Evolutionary conservation across 1,140 invertebrate species (phyloP).

Genomic region (Eurosta solidaginis): DNA sequence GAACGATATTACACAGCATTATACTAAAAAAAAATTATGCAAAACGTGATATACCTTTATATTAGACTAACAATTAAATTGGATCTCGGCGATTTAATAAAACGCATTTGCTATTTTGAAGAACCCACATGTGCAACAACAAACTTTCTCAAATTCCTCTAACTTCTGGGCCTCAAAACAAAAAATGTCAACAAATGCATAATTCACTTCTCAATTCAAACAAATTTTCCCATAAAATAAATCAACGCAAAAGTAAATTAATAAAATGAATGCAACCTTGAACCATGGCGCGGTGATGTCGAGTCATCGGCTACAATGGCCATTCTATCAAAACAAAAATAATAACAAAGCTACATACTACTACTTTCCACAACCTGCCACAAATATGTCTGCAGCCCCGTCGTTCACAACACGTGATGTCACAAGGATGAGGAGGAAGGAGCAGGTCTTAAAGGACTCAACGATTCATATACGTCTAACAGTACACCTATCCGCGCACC

Average conservation of each 20-base stretch:
- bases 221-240: background rate
- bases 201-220: background rate
- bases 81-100: no score
- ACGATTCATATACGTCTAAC: background rate
- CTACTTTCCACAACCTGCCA: conserved; percentile 15
- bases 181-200: background rate
- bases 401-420: background rate
- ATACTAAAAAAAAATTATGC: no score
- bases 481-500: background rate
- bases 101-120: no score
- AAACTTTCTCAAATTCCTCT: no score
- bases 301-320: background rate
- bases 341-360: conserved; percentile 20
- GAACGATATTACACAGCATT: no score
- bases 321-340: background rate
- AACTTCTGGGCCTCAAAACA: no score
- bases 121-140: no score
- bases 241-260: background rate
- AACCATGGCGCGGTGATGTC: background rate
- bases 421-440: background rate
- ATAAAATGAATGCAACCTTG: conserved; percentile 9
- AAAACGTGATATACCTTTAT: no score
- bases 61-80: no score
- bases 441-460: no score
- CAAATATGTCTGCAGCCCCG: background rate